Evolutionary conservation across 2,797 vertebrate genomes (phyloP), one percentile per base, ranked within the genome.

Genomic region (Chaetophractus vellerosus): DNA sequence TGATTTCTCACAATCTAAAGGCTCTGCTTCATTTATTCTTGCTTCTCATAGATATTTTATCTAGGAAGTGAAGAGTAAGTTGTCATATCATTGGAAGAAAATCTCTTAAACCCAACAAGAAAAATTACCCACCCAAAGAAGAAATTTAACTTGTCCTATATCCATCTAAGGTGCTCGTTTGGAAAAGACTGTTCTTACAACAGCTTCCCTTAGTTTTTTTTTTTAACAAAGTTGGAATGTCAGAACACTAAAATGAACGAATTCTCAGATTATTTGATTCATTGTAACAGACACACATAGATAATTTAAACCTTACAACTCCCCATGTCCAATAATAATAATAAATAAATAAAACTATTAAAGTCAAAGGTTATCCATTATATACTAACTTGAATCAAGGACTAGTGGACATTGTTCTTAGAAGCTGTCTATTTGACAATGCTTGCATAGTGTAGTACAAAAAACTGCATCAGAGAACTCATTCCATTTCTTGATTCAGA

Each of bases 21-120:
- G n/a, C 12, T 88, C 71, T 63, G 16, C 72, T 83, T 90, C 18
- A 82, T 59, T 93, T 82, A 24, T 90, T 91, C 28, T 28, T 66
- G 24, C 2, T 91, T 92, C 88, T 75, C 26, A 57, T 74, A 9
- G 55, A 93, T 87, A 55, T 41, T 92, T 90, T 85, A 50, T 75
- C 14, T 90, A 71, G 9, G 12, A 90, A 9, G 2, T 71, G 0
- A 90, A 94, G 55, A 69, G 28, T 57, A 21, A 31, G 11, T 93
- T 84, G 84, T 92, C 36, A 69, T 52, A 88, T 84, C 93, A 81
- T 72, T 87, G 41, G 48, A 87, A 95, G 63, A 88, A 92, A 95
- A 93, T 81, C 57, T 92, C 28, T 50, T 72, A 90, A 72, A 52
- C 12, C 61, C 72, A 84, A 74, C 6, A 92, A 61, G 50, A 75